A percentile compares a stretch with the other conserved stretches of the same genome.
Conservation (phyloP, 2,113 vertebrate genomes). For the Catharus bicknelli region DNA sequence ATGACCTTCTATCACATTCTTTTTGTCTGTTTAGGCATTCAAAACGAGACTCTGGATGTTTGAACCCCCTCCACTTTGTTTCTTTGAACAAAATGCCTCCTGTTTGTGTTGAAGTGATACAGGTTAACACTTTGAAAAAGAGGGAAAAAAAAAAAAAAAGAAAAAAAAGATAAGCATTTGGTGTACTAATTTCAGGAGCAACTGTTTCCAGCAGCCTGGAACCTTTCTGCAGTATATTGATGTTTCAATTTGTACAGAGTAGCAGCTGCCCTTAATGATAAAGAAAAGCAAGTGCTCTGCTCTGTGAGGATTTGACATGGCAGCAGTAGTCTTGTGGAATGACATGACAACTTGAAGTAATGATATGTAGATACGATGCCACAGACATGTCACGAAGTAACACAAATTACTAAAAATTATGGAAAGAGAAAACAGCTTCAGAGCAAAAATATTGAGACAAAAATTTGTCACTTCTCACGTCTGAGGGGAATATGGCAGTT, state of each 20-base stretch:
- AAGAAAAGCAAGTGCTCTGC: conserved; percentile 33
- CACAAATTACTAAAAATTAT: conserved; percentile 20
- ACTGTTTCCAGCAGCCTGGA: conserved; percentile 54
- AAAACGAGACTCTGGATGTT: neutral
- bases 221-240: conserved; percentile 54
- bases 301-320: conserved; percentile 27
- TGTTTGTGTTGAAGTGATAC: conserved; percentile 14
- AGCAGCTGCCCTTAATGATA: conserved; percentile 66
- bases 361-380: conserved; percentile 9
- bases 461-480: neutral
- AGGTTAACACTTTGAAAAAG: conserved; percentile 39
- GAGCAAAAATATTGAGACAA: conserved; percentile 32
- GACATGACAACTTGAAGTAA: conserved; percentile 45
- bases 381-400: conserved; percentile 7
- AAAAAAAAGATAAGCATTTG: conserved; percentile 17
- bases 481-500: neutral
- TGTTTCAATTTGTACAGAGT: conserved; percentile 58
- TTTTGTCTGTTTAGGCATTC: conserved; percentile 1
- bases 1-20: neutral
- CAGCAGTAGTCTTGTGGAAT: conserved; percentile 41
- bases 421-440: conserved; percentile 3
- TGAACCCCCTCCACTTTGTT: neutral
- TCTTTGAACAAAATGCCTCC: conserved; percentile 27
- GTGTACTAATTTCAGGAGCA: conserved; percentile 49
- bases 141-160: neutral